phyloP scores from a whole-genome alignment of 64 coral and sea anemone genomes.

The Pocillopora verrucosa region DNA sequence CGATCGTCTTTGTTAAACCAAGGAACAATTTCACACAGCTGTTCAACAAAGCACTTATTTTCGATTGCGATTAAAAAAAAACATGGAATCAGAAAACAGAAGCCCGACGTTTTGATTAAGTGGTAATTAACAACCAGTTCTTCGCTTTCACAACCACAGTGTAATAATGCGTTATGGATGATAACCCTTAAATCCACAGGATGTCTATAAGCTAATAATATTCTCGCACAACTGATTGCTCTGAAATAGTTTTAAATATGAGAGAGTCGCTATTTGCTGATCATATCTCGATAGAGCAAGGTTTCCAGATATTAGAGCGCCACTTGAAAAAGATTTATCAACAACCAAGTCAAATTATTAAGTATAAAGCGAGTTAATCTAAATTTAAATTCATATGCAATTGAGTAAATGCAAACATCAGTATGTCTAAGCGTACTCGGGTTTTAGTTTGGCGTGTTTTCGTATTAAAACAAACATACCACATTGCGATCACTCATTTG shows the following conservation, averaged over 20 bases:
- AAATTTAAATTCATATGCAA: neutral
- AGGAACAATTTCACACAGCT: neutral
- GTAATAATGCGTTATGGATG: constrained; percentile 9
- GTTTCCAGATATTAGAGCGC: neutral
- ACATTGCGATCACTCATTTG: neutral
- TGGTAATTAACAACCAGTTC: neutral
- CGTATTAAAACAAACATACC: neutral
- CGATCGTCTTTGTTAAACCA: neutral
- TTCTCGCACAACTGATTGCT: constrained; percentile 3
- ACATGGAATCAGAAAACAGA: neutral
- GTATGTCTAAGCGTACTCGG: neutral
- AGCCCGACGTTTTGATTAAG: neutral
- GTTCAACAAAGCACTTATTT: neutral
- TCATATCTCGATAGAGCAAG: neutral
- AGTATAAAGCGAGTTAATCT: neutral
- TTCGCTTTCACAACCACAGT: neutral
- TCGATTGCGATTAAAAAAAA: neutral
- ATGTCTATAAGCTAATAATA: neutral
- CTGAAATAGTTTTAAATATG: neutral
- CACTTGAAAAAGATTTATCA: neutral
- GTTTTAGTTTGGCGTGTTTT: constrained; percentile 21
- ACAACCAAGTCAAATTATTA: neutral
- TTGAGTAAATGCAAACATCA: neutral
- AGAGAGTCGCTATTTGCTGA: neutral
- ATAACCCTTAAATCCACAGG: constrained; percentile 25